A percentile compares a stretch with the other conserved stretches of the same genome.
These are phyloP conservation scores for Alca torda DNA, from an alignment of 2,797 vertebrate genomes.

Conservation along the genomic window DNA sequence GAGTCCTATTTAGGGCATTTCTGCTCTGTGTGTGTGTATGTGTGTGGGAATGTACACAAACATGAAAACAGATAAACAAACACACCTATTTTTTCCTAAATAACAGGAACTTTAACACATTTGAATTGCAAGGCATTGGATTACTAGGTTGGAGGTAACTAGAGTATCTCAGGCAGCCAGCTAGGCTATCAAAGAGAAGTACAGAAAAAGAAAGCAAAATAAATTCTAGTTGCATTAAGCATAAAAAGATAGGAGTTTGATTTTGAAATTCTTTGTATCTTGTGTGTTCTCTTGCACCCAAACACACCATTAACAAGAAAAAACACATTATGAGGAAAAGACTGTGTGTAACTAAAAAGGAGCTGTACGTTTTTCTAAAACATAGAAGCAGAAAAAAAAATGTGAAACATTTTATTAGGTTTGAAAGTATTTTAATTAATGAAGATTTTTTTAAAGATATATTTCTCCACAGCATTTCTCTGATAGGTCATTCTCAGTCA, in stretches of 20 bases:
- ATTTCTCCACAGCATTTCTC: neutral
- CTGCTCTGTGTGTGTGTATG: neutral
- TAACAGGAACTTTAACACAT: neutral
- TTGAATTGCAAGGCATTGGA: neutral
- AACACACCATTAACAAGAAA: neutral
- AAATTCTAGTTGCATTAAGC: neutral
- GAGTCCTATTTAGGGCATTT: neutral
- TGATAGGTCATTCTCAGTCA: neutral
- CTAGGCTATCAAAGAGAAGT: neutral
- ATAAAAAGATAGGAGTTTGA: neutral
- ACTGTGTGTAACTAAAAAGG: neutral
- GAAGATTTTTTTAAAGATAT: neutral
- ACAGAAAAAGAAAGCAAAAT: neutral
- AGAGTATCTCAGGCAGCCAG: neutral
- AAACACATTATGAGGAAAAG: neutral
- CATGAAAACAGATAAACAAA: neutral
- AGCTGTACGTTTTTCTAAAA: neutral
- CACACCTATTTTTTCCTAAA: neutral
- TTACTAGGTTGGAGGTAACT: neutral
- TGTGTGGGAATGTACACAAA: neutral
- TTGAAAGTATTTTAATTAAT: neutral
- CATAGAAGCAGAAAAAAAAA: neutral
- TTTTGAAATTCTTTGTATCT: neutral
- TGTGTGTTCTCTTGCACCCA: neutral
- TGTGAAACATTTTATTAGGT: neutral